phyloP scores from a whole-genome alignment of 92 coral and sea anemone species.

The Porites lobata region DNA sequence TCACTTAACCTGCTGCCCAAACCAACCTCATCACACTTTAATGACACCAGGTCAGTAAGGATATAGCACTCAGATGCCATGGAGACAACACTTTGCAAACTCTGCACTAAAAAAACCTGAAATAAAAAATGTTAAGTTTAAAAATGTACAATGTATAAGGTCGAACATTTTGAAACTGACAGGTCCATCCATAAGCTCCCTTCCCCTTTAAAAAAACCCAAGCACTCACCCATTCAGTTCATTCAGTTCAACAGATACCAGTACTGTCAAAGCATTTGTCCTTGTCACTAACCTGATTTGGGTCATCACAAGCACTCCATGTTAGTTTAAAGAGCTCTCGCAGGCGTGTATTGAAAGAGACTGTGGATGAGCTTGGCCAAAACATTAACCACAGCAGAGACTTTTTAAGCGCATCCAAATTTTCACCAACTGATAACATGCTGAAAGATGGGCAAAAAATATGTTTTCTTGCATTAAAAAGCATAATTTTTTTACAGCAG shows the following conservation, averaged over 20 bases:
- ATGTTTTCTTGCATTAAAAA: background rate
- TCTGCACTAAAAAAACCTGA: constrained; percentile 58
- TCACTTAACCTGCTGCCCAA: constrained; percentile 58
- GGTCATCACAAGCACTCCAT: constrained; percentile 66
- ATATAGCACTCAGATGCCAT: constrained; percentile 79
- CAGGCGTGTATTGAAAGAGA: constrained; percentile 63
- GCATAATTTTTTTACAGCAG: too few species aligned
- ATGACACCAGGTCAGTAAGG: constrained; percentile 53
- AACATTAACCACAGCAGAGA: constrained; percentile 74
- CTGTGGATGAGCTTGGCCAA: constrained; percentile 66
- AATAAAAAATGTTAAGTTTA: background rate
- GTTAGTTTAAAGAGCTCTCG: constrained; percentile 72
- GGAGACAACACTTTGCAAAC: constrained; percentile 77
- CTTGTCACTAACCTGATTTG: constrained; percentile 41
- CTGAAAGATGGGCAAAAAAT: background rate
- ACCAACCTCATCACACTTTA: constrained; percentile 14
- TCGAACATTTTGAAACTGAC: background rate
- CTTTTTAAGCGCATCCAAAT: constrained; percentile 9
- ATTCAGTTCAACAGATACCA: background rate
- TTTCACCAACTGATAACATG: constrained; percentile 29
- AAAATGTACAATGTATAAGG: background rate
- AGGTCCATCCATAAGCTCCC: background rate
- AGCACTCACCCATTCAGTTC: background rate
- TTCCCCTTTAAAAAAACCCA: background rate
- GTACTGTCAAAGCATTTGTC: background rate